Percentiles rank a stretch among this genome's conserved stretches.
Evolutionary conservation across 1,140 invertebrate genomes (phyloP).

Genomic region (Aethina tumida): DNA sequence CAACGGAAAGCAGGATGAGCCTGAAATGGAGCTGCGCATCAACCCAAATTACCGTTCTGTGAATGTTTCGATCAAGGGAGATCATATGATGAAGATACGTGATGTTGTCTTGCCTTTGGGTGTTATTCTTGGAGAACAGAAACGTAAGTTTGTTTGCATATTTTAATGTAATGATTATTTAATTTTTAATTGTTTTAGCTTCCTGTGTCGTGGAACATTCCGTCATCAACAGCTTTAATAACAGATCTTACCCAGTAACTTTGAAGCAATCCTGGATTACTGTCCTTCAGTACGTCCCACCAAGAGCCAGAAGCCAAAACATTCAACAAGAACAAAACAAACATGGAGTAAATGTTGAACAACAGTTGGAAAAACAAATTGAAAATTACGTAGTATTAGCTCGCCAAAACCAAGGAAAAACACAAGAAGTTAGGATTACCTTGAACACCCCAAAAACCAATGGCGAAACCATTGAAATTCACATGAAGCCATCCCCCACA

Average conservation of each 20-base stretch:
- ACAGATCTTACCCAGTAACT: constrained; percentile 43
- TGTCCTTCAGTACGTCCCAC: constrained; percentile 42
- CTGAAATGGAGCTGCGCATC: constrained; percentile 37
- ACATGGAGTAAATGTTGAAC: too few species aligned
- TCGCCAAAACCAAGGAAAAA: constrained; percentile 25
- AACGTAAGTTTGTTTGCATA: constrained; percentile 35
- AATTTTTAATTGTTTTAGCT: too few species aligned
- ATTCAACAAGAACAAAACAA: constrained; percentile 25
- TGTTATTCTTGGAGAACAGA: constrained; percentile 36
- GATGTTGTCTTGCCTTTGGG: too few species aligned
- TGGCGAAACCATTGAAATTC: constrained; percentile 29
- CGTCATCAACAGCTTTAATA: constrained; percentile 49
- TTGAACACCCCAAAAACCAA: constrained; percentile 14
- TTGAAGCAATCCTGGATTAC: constrained; percentile 50
- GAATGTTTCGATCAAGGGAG: constrained; percentile 37
- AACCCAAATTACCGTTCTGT: constrained; percentile 33
- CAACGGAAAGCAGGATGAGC: background rate
- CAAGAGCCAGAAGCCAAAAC: constrained; percentile 23
- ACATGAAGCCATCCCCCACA: constrained; percentile 30
- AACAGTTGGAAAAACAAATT: constrained; percentile 32
- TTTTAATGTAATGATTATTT: constrained; percentile 10
- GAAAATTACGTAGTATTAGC: constrained; percentile 34
- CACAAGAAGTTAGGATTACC: constrained; percentile 38
- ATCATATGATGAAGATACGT: constrained; percentile 30
- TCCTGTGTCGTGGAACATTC: constrained; percentile 46